Evolutionary conservation across 35 echinoderm and acorn worm species (phyloP), one percentile per base, ranked within the genome.

Genomic region (Apostichopus californicus): DNA sequence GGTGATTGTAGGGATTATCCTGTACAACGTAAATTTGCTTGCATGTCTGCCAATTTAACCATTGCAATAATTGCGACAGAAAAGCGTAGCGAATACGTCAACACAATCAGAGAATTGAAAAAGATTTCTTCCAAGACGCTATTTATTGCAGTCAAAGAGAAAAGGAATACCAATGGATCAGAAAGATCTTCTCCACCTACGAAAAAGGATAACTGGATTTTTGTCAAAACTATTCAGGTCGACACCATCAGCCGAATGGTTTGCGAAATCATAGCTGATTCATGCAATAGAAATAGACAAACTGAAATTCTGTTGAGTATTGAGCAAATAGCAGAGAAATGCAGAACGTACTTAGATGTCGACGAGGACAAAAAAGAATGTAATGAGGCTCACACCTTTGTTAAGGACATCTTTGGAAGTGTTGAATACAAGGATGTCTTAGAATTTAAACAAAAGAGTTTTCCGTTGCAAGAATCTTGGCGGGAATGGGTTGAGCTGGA

Each of bases 401-500:
- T 85, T 8, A 85, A 59, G 58, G 14, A n/a, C n/a, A 58, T 85
- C 9, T n/a, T 60, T 59, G 56, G 58, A 59, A 85, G 57, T 85
- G 13, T 23, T 20, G 10, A 18, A 23, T 10, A 85, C 28, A 59
- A 20, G 17, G 81, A 85, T 25, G 20, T 85, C 6, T 6, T 22
- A 85, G 14, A 85, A n/a, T 85, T 85, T 15, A 85, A 85, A 60
- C 8, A 21, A 18, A 85, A 85, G 15, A 25, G 18, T 9, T 85
- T 85, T 14, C 17, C 17, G 4, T 85, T 85, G 11, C 57, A 58
- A 23, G 55, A 56, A 8, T 25, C 23, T 4, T 85, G 81, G 81
- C 55, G 55, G 5, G 17, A 85, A 22, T 85, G 81, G 81, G 81
- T 59, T 59, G 55, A 59, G 22, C 57, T 85, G 58, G 81, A 85